Evolutionary conservation across 2,888 invertebrate species (phyloP).

Genomic region (Timema podura): DNA sequence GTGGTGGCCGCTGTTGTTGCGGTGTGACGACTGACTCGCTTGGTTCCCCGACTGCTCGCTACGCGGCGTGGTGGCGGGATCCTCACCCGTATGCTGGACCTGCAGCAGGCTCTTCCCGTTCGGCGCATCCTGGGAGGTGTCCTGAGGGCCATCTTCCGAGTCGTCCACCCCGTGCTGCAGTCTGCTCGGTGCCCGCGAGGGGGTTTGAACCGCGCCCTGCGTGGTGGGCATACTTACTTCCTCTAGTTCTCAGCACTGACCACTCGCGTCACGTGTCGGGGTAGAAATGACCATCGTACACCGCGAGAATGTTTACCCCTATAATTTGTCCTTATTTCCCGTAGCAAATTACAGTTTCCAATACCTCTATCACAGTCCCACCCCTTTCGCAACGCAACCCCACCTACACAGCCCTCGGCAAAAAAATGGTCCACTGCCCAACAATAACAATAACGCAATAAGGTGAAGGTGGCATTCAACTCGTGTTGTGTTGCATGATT

Average conservation of each 20-base stretch:
- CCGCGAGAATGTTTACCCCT: no score
- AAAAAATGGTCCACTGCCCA: no score
- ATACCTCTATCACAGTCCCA: no score
- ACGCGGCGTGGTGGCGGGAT: slow-evolving; percentile 19
- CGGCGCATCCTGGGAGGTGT: background rate
- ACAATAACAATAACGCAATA: no score
- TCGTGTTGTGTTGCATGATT: no score
- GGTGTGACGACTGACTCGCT: slow-evolving; percentile 12
- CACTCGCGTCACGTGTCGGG: no score
- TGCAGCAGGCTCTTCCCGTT: background rate
- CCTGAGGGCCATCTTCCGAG: background rate
- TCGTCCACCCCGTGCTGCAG: slow-evolving; percentile 2
- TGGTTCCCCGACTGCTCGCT: slow-evolving; percentile 18
- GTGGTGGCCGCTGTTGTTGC: slow-evolving; percentile 11
- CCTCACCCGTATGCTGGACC: background rate
- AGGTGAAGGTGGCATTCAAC: no score
- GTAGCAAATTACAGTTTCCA: no score
- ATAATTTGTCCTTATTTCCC: no score
- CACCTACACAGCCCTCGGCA: no score
- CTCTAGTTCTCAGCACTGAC: background rate
- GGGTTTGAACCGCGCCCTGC: slow-evolving; percentile 13
- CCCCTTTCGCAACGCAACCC: no score
- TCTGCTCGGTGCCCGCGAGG: slow-evolving; percentile 4
- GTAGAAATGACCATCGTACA: no score
- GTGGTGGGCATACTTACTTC: slow-evolving; percentile 18